phyloP scores from a whole-genome alignment of 2,113 vertebrate species.

The mouse (Mus musculus) region GRCm39 chr17:62590501-62591000 shows the following conservation, averaged over 20 bases:
- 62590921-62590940: background rate
- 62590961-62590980: background rate
- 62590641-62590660: background rate
- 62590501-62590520: background rate
- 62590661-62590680: background rate
- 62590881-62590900: background rate
- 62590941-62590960: background rate
- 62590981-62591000: background rate
- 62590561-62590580: background rate
- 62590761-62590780: background rate
- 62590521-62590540: background rate
- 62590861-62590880: background rate
- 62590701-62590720: background rate
- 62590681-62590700: too few relatives aligned
- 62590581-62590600: background rate
- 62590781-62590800: background rate
- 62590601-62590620: background rate
- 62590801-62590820: background rate
- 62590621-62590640: background rate
- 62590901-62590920: background rate
- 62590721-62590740: background rate
- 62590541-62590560: background rate
- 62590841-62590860: background rate
- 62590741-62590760: background rate
- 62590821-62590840: background rate